Evolutionary conservation across 2,888 invertebrate genomes (phyloP).

Genomic region (Eristalis arbustorum): DNA sequence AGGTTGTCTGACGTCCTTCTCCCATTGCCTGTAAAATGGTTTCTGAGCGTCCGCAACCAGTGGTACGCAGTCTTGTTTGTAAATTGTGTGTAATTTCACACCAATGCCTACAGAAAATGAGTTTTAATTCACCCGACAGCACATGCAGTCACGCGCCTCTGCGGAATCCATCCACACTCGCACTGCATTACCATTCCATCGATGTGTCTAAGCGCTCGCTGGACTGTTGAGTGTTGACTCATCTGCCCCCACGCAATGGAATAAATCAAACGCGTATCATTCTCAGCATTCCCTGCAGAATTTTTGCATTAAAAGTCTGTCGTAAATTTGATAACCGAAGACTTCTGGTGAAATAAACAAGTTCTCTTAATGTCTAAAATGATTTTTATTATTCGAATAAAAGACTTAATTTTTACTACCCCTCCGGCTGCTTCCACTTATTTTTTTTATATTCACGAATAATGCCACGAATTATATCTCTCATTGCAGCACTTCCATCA

Average conservation of each 20-base stretch:
- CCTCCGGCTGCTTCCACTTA: neutral
- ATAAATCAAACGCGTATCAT: neutral
- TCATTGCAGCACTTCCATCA: neutral
- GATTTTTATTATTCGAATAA: neutral
- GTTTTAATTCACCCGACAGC: too few species aligned
- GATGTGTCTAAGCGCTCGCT: too few species aligned
- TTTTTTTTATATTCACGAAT: neutral
- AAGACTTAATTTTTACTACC: neutral
- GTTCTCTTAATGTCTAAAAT: neutral
- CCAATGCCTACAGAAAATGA: too few species aligned
- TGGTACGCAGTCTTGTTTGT: too few species aligned
- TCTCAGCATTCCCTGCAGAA: neutral
- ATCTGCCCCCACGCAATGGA: neutral
- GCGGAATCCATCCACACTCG: too few species aligned
- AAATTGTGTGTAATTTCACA: too few species aligned
- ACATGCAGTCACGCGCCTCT: too few species aligned
- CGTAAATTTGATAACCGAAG: neutral
- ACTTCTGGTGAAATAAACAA: neutral
- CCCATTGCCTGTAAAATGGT: too few species aligned
- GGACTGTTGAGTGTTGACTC: neutral
- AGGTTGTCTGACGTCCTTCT: too few species aligned
- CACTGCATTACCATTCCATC: too few species aligned
- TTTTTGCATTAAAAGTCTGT: neutral
- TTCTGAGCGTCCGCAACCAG: too few species aligned
- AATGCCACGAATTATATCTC: neutral